phyloP scores from a whole-genome alignment of 2,888 invertebrate species.

The Ischnura elegans region DNA sequence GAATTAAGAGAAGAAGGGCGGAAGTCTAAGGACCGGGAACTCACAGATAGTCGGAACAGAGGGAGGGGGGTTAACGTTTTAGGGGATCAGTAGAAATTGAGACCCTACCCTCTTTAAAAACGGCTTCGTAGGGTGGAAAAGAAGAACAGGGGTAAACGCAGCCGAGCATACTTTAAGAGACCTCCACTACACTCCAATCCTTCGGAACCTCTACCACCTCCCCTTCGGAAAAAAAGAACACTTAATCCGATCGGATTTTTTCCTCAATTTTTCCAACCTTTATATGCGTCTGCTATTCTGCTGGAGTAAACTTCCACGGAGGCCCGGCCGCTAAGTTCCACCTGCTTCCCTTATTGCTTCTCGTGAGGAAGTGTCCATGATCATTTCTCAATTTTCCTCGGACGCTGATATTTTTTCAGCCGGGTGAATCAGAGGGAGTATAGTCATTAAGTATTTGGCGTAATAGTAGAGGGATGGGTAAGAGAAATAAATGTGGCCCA shows the following conservation, averaged over 20 bases:
- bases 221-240: not conserved
- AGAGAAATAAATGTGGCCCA: too few species aligned
- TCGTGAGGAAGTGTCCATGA: not conserved
- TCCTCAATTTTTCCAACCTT: not conserved
- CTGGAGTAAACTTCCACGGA: not conserved
- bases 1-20: not conserved
- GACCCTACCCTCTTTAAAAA: not conserved
- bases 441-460: too few species aligned
- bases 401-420: not conserved
- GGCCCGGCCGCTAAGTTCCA: not conserved
- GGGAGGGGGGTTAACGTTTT: not conserved
- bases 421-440: too few species aligned
- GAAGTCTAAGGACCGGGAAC: not conserved
- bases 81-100: constrained; percentile 24
- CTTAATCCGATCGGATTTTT: not conserved
- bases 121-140: constrained; percentile 5
- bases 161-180: not conserved
- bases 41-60: not conserved
- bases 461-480: too few species aligned
- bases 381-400: not conserved
- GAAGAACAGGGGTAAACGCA: constrained; percentile 16
- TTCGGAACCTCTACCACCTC: not conserved
- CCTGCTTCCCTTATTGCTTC: not conserved
- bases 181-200: not conserved
- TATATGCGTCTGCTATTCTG: not conserved